A percentile compares a stretch with the other conserved stretches of the same genome.
Evolutionary conservation across 2,113 vertebrate genomes (phyloP).

Genomic region (Vombatus ursinus): DNA sequence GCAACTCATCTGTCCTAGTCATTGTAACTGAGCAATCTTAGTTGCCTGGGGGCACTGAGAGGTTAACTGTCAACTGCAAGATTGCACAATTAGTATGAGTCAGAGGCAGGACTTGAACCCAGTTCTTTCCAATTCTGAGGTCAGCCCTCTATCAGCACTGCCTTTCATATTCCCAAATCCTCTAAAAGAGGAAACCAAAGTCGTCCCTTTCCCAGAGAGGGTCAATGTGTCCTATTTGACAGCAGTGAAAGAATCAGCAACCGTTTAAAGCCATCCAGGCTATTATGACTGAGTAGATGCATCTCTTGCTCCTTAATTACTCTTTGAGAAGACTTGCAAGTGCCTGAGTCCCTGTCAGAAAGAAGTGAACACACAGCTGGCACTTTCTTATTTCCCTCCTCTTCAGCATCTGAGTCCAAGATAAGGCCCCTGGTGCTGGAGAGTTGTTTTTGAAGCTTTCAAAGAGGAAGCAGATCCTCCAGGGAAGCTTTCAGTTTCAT

Average conservation of each 20-base stretch:
- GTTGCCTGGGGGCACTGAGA: not conserved
- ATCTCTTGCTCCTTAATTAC: not conserved
- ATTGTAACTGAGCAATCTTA: not conserved
- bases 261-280: not conserved
- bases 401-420: not conserved
- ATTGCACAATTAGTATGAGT: not conserved
- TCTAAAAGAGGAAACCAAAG: not conserved
- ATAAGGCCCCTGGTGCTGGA: not conserved
- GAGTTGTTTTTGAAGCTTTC: conserved; percentile 46
- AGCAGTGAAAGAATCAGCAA: not conserved
- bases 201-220: not conserved
- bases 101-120: not conserved
- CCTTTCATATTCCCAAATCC: not conserved
- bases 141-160: not conserved
- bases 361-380: not conserved
- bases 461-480: conserved; percentile 31
- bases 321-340: not conserved
- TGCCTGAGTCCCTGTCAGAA: not conserved
- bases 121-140: not conserved
- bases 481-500: conserved; percentile 64
- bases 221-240: not conserved
- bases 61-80: not conserved
- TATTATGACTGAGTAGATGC: not conserved
- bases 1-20: not conserved
- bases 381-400: not conserved